Base-by-base conservation (phyloP, 2,888 invertebrate species). In the Electrophaes corylata region DNA sequence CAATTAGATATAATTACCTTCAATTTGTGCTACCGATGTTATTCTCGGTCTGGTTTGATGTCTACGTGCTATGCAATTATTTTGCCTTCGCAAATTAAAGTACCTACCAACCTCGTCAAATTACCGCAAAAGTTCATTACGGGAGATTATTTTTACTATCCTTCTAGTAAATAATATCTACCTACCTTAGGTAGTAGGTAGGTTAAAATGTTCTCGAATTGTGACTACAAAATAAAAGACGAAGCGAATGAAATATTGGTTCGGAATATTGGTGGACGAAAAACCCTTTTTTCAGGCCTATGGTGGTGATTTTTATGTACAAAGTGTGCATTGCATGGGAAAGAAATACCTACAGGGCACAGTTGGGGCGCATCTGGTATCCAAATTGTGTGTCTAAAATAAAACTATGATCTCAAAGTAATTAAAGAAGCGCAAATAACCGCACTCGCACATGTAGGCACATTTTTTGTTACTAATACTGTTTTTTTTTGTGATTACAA, bases 1-100 rank as follows among this genome's bases (percentile, higher is more conserved):
- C 88, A 88, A 89, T 91, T 91, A 91, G 86, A 80, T 82, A 79
- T 88, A 88, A 91, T 91, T 91, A 91, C 83, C 84, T 86, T 83
- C 86, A 91, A 91, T 91, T 90, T 89, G 87, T 85, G 74, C 79
- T 80, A 78, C 82, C 80, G 78, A 84, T 87, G 87, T 81, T 87
- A 83, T 87, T 84, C 79, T 81, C 84, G 70, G 76, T 79, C 84
- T 81, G 78, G 70, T 69, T 76, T 77, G 74, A 81, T 79, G 79
- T 83, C 74, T 81, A 78, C 75, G 74, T 71, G 73, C 74, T 73
- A 68, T 76, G 77, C 80, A 86, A 87, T 88, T 88, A 88, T 81
- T 79, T 70, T 75, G 78, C 79, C 80, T 83, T 79, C 70, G 79
- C 76, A 82, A 85, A 85, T 83, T 78, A 82, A 80, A 75, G 73